These are phyloP conservation scores for Rhea americana DNA, from an alignment of 2,113 vertebrate genomes.

Conservation along the genomic window DNA sequence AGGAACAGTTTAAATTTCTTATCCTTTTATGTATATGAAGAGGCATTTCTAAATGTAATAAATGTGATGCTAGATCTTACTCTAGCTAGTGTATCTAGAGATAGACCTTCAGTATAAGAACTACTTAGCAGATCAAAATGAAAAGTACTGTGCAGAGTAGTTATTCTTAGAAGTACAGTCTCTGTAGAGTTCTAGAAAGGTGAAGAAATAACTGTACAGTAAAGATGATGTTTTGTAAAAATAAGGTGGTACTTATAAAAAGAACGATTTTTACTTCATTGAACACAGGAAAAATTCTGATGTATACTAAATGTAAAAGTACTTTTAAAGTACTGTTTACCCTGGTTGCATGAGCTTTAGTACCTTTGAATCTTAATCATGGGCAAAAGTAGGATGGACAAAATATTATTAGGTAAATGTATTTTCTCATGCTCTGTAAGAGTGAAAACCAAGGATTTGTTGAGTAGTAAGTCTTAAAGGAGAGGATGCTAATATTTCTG, in stretches of 20 bases:
- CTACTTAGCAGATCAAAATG: not conserved
- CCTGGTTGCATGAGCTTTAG: not conserved
- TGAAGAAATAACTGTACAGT: not conserved
- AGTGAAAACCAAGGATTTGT: not conserved
- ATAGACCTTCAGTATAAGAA: not conserved
- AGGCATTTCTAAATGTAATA: accelerated
- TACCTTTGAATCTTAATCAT: not conserved
- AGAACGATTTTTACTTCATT: too few relatives aligned
- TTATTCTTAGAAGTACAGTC: not conserved
- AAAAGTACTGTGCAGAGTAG: not conserved
- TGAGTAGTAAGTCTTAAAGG: not conserved
- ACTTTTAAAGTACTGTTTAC: not conserved
- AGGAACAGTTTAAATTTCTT: not conserved
- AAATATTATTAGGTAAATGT: not conserved
- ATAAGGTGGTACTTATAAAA: too few relatives aligned
- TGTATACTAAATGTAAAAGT: too few relatives aligned
- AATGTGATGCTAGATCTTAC: not conserved
- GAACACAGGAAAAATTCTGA: too few relatives aligned
- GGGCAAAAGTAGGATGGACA: not conserved
- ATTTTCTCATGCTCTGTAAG: not conserved
- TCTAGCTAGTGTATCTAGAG: not conserved
- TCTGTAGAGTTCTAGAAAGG: not conserved
- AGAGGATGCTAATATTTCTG: not conserved
- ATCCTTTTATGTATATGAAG: not conserved
- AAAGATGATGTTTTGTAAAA: not conserved